Conservation (phyloP, 2,888 invertebrate genomes). For the Himalopsyche tibetana region DNA sequence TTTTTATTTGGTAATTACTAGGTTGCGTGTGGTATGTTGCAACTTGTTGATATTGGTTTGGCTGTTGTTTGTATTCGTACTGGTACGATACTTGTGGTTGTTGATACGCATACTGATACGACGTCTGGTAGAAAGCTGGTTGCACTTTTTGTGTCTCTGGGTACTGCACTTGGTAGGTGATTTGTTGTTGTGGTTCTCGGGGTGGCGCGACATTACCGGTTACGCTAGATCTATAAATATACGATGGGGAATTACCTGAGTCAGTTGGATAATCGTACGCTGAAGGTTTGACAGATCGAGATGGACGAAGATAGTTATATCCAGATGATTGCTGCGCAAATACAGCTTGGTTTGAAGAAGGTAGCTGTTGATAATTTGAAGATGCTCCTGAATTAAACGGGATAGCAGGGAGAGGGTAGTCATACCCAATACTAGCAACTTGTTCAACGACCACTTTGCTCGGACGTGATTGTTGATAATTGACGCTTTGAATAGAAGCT, state of each 20-base stretch:
- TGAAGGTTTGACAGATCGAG: neutral
- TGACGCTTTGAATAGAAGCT: neutral
- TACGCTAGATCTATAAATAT: slow-evolving; percentile 27
- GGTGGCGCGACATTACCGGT: neutral
- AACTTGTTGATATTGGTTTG: neutral
- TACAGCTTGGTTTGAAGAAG: neutral
- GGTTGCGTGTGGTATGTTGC: neutral
- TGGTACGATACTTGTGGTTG: neutral
- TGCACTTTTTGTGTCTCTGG: neutral
- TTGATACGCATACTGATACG: neutral
- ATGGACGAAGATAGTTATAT: neutral
- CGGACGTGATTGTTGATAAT: neutral
- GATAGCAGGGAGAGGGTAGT: neutral
- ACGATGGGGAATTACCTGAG: slow-evolving; percentile 36
- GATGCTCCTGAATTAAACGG: neutral
- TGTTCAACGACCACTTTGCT: neutral
- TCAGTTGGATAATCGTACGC: neutral
- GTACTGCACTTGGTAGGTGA: neutral
- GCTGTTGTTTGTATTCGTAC: neutral
- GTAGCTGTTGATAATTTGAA: neutral
- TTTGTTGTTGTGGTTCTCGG: neutral
- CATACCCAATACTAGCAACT: neutral
- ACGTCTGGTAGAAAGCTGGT: neutral
- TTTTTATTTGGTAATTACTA: neutral
- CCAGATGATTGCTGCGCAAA: neutral